phyloP scores from a whole-genome alignment of 1,140 invertebrate species.

The Holcopasites calliopsidis region DNA sequence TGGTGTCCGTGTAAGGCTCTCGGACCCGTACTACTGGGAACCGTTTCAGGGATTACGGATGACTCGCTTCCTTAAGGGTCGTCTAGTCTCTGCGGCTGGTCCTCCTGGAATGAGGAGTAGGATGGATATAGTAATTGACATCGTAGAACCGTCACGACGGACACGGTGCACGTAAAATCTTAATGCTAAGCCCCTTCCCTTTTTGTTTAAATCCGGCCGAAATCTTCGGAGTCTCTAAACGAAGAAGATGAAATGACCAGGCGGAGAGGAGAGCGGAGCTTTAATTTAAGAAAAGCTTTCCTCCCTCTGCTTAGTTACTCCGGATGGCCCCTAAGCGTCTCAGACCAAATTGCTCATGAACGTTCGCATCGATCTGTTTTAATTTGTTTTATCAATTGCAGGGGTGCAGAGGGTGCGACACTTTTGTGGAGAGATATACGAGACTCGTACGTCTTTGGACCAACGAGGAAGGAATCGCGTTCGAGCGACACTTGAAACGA shows the following conservation, averaged over 20 bases:
- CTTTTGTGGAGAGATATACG: too few species aligned
- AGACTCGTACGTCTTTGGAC: too few species aligned
- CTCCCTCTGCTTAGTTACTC: not conserved
- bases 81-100: not conserved
- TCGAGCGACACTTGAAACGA: too few species aligned
- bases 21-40: conserved; percentile 12
- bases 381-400: not conserved
- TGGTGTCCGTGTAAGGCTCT: conserved; percentile 27
- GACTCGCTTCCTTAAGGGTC: conserved; percentile 48
- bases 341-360: not conserved
- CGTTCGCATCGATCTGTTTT: not conserved
- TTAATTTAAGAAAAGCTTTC: not conserved
- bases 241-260: not conserved
- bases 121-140: conserved; percentile 36
- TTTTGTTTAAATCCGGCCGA: conserved; percentile 16
- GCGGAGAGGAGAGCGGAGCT: not conserved
- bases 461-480: too few species aligned
- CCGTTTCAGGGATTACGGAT: conserved; percentile 46
- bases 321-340: not conserved
- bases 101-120: conserved; percentile 55
- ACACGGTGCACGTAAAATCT: conserved; percentile 37
- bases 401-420: too few species aligned
- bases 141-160: not conserved
- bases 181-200: conserved; percentile 34
- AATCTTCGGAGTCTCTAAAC: not conserved